These are phyloP conservation scores for Leptonema lineaticorne DNA, from an alignment of 1,140 invertebrate genomes.

Conservation along the genomic window DNA sequence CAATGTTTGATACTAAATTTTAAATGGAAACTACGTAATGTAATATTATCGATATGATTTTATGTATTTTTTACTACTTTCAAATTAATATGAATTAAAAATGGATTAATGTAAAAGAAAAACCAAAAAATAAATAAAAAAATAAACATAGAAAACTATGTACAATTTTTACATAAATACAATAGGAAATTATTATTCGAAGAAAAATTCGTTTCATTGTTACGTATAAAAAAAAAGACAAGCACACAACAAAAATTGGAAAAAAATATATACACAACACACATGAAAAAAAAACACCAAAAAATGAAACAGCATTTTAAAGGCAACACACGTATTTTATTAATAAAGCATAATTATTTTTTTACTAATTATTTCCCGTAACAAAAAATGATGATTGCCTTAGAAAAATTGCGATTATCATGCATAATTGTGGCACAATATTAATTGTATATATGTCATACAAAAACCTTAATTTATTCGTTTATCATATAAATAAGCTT, in stretches of 20 bases:
- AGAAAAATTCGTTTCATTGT: neutral
- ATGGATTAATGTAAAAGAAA: no score
- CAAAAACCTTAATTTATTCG: constrained; percentile 40
- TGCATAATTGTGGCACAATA: constrained; percentile 41
- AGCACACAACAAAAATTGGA: no score
- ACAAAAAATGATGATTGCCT: constrained; percentile 40
- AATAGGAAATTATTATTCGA: neutral
- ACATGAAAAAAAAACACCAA: no score
- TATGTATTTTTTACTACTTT: no score
- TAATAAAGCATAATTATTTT: constrained; percentile 40
- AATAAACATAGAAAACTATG: neutral
- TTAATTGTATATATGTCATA: constrained; percentile 37
- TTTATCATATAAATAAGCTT: neutral
- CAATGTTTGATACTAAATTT: no score
- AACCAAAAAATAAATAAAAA: no score
- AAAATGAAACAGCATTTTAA: constrained; percentile 38
- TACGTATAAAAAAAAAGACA: neutral
- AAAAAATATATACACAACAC: no score
- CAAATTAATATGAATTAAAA: no score
- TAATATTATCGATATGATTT: no score
- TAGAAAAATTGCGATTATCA: constrained; percentile 36
- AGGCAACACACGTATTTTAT: constrained; percentile 42
- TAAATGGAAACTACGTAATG: no score
- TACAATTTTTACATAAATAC: neutral
- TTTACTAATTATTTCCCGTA: constrained; percentile 34